Conservation (phyloP, 2,797 vertebrate genomes). For the Sylvia borin region DNA sequence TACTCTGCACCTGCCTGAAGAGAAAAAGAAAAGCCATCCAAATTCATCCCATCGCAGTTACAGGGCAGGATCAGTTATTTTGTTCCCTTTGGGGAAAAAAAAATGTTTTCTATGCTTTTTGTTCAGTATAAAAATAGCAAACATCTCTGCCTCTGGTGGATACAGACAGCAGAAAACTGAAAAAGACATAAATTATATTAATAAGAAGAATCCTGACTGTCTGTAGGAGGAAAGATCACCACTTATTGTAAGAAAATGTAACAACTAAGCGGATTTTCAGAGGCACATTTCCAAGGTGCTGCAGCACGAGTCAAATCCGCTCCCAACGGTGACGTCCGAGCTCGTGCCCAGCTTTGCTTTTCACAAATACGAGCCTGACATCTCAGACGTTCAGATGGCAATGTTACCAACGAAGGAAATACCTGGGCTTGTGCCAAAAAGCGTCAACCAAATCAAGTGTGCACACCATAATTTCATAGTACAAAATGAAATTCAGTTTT, state of each 20-base stretch:
- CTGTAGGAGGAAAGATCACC: background rate
- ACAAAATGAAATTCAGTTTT: background rate
- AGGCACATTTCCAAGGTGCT: background rate
- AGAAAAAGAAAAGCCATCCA: constrained; percentile 33
- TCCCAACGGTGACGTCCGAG: background rate
- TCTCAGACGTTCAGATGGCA: background rate
- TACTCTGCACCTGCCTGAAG: constrained; percentile 47
- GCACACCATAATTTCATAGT: background rate
- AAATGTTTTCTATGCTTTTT: background rate
- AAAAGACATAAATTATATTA: background rate
- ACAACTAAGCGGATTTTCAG: background rate
- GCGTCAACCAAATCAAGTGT: background rate
- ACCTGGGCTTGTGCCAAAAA: background rate
- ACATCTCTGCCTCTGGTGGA: background rate
- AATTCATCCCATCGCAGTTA: background rate
- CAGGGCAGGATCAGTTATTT: background rate
- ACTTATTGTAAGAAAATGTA: background rate
- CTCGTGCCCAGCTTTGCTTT: background rate
- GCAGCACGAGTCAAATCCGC: background rate
- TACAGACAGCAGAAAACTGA: background rate
- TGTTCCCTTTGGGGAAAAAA: background rate
- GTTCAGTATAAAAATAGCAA: background rate
- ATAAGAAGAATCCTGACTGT: background rate
- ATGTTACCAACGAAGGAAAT: background rate
- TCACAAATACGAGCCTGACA: background rate